Evolutionary conservation across 1,140 invertebrate species (phyloP), one percentile per base, ranked within the genome.

Genomic region (Atta texana): DNA sequence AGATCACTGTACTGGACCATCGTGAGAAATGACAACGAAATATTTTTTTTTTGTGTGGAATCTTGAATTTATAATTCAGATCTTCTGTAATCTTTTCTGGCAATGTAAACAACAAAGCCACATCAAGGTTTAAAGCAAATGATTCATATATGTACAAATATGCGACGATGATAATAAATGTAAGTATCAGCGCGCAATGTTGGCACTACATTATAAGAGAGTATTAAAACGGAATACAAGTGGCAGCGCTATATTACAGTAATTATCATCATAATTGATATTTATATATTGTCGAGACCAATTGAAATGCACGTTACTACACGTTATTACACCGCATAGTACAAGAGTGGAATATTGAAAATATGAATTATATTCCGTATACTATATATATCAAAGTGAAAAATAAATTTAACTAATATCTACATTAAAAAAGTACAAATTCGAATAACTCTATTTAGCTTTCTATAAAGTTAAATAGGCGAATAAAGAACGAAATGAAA

Each of bases 81-180:
- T 10, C 14, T 59, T 72, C 18, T 16, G 39, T 12, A 44, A 74
- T 74, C 55, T 16, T 51, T 51, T 61, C 10, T 57, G 34, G 3
- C 31, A 57, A 57, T 81, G 64, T 81, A 81, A 81, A 81, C 34
- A 81, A 28, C 4, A 8, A 39, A 31, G 16, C n/a, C 4, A 80
- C 12, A 7, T 59, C 53, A 59, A 81, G 34, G 57, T 81, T 21
- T 69, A 71, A 53, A 24, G 44, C 28, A 69, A 77, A 57, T 71
- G 78, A 81, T 71, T 81, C 63, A 71, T 69, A 24, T 69, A 24
- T 28, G 39, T 57, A 71, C 51, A 71, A 57, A 71, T 44, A 57
- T 24, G 24, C n/a, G n/a, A 2, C 14, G 39, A 18, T 24, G 21
- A 81, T 68, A 31, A 78, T 31, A 24, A 55, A 39, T 21, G 63